These are phyloP conservation scores for Phlogophora meticulosa DNA, from an alignment of 2,888 invertebrate genomes.

Conservation along the genomic window DNA sequence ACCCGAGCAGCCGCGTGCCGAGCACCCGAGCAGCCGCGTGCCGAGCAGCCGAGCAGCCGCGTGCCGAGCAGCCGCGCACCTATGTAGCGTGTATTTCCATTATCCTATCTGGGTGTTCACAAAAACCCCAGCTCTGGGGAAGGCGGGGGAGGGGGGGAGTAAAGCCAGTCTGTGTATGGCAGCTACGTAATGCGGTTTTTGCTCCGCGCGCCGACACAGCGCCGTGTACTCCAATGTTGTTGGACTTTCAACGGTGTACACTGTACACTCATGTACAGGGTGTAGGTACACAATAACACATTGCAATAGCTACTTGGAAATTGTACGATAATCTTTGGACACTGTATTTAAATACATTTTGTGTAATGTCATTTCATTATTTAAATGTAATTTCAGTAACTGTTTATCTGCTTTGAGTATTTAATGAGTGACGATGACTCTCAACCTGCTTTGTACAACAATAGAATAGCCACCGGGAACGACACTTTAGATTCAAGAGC, in stretches of 20 bases:
- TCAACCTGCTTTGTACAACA: too few species aligned
- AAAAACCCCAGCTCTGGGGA: slow-evolving; percentile 23
- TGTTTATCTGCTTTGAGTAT: too few species aligned
- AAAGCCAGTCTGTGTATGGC: slow-evolving; percentile 51
- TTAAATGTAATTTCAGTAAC: too few species aligned
- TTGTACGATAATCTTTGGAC: neutral
- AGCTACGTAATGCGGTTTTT: slow-evolving; percentile 63
- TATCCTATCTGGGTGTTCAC: slow-evolving; percentile 46
- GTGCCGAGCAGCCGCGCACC: slow-evolving; percentile 18
- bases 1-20: slow-evolving; percentile 9
- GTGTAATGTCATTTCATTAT: too few species aligned
- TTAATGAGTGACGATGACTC: too few species aligned
- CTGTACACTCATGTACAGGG: too few species aligned
- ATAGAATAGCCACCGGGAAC: too few species aligned
- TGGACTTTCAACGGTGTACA: slow-evolving; percentile 10
- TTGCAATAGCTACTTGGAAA: neutral
- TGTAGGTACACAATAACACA: neutral
- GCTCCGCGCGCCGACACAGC: slow-evolving; percentile 31
- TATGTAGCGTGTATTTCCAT: slow-evolving; percentile 45
- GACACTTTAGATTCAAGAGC: too few species aligned
- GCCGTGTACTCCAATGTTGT: slow-evolving; percentile 20
- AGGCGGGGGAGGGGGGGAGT: neutral
- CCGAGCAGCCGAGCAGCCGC: neutral
- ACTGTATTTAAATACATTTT: too few species aligned
- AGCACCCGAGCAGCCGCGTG: neutral